Evolutionary conservation across 35 echinoderm and acorn worm genomes (phyloP).

Genomic region (Ptychodera flava): DNA sequence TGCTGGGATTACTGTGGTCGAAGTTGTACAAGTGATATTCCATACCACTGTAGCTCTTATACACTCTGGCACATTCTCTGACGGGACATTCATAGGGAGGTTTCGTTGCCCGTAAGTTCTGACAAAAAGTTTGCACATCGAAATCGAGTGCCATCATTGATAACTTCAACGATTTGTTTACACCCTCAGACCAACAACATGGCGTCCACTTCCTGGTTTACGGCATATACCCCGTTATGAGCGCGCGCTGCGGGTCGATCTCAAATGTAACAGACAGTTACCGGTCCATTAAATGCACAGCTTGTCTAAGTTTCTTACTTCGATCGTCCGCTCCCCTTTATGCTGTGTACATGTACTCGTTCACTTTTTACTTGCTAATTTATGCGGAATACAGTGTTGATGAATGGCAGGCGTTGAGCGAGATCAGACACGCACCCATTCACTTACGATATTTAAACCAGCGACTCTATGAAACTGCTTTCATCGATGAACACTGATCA

Average conservation of each 20-base stretch:
- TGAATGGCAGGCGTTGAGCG: neutral
- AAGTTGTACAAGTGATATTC: slow-evolving; percentile 89
- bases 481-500: too few species aligned
- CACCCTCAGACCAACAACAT: neutral
- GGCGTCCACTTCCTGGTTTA: neutral
- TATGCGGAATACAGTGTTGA: neutral
- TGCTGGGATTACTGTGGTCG: slow-evolving; percentile 78
- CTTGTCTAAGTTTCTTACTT: too few species aligned
- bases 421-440: neutral
- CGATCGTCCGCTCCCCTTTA: too few species aligned
- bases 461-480: too few species aligned
- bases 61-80: slow-evolving; percentile 83
- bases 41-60: slow-evolving; percentile 79
- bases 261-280: too few species aligned
- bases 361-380: too few species aligned
- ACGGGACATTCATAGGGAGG: slow-evolving; percentile 96
- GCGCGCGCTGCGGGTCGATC: too few species aligned
- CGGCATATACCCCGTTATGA: neutral
- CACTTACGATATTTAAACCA: too few species aligned
- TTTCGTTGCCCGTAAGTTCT: slow-evolving; percentile 94
- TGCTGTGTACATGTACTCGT: too few species aligned
- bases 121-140: slow-evolving; percentile 89
- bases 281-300: too few species aligned
- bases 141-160: slow-evolving; percentile 70
- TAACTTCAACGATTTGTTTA: slow-evolving; percentile 12